Percentiles rank a stretch among this genome's conserved stretches.
Evolutionary conservation across 1,140 invertebrate species (phyloP).

Genomic region (Drosophila tsacasi): DNA sequence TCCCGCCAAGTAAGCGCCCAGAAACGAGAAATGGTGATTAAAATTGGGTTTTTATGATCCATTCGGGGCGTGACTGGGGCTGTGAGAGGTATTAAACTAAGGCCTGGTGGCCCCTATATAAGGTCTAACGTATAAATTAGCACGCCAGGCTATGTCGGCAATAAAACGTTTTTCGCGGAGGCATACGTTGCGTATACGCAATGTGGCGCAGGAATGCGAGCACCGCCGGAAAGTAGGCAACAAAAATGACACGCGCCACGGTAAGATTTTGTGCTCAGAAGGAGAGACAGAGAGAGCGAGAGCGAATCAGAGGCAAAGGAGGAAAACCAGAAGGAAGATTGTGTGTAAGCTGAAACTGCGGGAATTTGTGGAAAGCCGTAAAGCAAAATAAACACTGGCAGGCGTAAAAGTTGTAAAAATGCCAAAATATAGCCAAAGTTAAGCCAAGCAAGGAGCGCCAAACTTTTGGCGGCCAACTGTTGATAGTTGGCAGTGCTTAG

Average conservation of each 20-base stretch:
- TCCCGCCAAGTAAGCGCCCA: slow-evolving; percentile 33
- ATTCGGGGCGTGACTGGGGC: slow-evolving; percentile 65
- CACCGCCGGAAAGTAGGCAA: slow-evolving; percentile 60
- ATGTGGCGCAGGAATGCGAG: slow-evolving; percentile 27
- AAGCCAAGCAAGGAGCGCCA: slow-evolving; percentile 25
- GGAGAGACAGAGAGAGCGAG: neutral
- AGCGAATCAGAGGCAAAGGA: neutral
- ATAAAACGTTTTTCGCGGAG: slow-evolving; percentile 73
- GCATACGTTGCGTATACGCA: slow-evolving; percentile 62
- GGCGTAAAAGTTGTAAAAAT: slow-evolving; percentile 77
- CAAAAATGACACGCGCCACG: slow-evolving; percentile 72
- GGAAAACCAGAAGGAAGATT: slow-evolving; percentile 2
- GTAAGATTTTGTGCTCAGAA: slow-evolving; percentile 22
- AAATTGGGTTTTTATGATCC: slow-evolving; percentile 77
- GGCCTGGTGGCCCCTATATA: slow-evolving; percentile 4
- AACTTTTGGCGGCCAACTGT: slow-evolving; percentile 49
- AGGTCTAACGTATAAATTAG: slow-evolving; percentile 72
- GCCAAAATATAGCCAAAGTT: slow-evolving; percentile 61
- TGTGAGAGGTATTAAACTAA: slow-evolving; percentile 53
- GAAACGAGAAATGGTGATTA: slow-evolving; percentile 71
- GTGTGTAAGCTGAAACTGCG: slow-evolving; percentile 29
- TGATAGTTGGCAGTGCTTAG: slow-evolving; percentile 44
- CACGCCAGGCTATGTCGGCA: slow-evolving; percentile 54
- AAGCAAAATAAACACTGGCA: slow-evolving; percentile 80
- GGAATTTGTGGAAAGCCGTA: slow-evolving; percentile 79